Conservation (phyloP, 2,113 vertebrate species). For the Uropsilus gracilis region DNA sequence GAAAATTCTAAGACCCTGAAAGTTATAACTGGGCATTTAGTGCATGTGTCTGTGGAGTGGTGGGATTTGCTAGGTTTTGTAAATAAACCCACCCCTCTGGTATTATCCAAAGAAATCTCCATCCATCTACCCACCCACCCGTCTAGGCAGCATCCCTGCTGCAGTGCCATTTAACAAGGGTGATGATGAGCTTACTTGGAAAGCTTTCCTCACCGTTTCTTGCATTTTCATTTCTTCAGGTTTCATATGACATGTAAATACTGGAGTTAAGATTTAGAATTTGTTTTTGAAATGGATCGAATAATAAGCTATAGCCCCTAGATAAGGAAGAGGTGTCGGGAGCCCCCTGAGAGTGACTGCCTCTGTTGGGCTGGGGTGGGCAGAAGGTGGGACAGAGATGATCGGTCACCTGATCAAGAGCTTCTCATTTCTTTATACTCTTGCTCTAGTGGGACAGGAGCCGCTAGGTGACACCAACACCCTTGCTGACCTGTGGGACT, state of each 20-base stretch:
- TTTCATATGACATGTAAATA: conserved; percentile 57
- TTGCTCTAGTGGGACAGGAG: background rate
- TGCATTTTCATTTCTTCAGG: conserved; percentile 32
- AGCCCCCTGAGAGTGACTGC: no score
- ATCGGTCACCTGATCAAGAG: background rate
- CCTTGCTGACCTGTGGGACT: background rate
- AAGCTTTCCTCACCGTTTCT: background rate
- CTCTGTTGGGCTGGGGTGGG: background rate
- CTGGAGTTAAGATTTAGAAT: background rate
- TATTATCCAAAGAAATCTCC: background rate
- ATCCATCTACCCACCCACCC: no score
- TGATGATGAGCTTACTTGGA: background rate
- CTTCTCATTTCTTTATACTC: background rate
- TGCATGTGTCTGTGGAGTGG: background rate
- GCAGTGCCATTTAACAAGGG: background rate
- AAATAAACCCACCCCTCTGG: background rate
- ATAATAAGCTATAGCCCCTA: background rate
- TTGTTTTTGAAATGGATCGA: background rate
- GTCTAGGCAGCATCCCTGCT: background rate
- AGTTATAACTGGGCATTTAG: background rate
- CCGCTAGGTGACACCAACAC: background rate
- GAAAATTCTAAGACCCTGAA: background rate
- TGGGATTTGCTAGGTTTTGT: background rate
- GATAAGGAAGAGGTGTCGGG: background rate
- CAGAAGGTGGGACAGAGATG: no score